These are phyloP conservation scores for Ictidomys tridecemlineatus DNA, from an alignment of 2,113 vertebrate species.

Conservation along the genomic window DNA sequence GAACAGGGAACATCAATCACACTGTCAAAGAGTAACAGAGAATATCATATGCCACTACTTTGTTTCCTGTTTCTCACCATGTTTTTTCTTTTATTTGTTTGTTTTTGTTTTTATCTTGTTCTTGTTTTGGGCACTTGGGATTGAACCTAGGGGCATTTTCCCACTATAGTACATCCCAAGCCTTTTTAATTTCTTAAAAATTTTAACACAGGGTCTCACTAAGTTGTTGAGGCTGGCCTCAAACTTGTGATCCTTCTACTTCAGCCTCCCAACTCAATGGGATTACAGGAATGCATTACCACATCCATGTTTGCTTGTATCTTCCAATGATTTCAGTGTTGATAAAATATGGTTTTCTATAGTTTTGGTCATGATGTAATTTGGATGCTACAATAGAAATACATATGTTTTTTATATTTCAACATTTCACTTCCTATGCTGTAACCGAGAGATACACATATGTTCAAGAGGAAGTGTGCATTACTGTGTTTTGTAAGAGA, in stretches of 20 bases:
- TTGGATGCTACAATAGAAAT: background rate
- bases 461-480: background rate
- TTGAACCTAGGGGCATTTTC: no score
- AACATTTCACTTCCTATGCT: background rate
- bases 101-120: no score
- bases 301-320: background rate
- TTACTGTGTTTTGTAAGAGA: background rate
- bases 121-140: no score
- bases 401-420: background rate
- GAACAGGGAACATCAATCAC: background rate
- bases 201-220: no score
- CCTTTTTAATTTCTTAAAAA: no score
- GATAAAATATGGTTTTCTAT: background rate
- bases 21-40: no score
- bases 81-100: no score
- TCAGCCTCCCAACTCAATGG: no score
- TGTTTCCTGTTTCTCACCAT: background rate
- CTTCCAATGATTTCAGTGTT: background rate
- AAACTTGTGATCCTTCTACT: no score
- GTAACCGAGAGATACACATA: background rate
- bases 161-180: no score
- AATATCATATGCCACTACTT: background rate
- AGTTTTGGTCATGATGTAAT: background rate
- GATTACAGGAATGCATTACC: no score
- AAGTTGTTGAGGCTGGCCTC: no score